These are phyloP conservation scores for Elymnias hypermnestra DNA, from an alignment of 1,140 invertebrate genomes.

Conservation along the genomic window DNA sequence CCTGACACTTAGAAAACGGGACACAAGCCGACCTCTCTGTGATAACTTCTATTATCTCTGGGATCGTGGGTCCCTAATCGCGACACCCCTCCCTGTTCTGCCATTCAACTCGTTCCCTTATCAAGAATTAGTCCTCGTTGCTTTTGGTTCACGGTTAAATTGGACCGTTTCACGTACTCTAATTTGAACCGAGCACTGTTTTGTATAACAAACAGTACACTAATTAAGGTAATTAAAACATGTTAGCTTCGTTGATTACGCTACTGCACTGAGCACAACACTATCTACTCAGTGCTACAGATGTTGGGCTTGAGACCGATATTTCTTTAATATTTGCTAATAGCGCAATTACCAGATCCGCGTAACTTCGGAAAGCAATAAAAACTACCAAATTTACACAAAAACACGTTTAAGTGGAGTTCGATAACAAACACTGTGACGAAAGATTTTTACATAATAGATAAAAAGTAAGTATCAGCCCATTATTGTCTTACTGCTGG, in stretches of 20 bases:
- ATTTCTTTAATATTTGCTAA: too few species aligned
- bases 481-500: too few species aligned
- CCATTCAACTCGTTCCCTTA: constrained; percentile 57
- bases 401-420: too few species aligned
- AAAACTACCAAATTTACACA: too few species aligned
- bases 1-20: constrained; percentile 3
- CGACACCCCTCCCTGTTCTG: constrained; percentile 40
- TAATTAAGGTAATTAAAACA: constrained; percentile 66
- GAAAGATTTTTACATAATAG: too few species aligned
- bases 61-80: constrained; percentile 34
- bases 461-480: too few species aligned
- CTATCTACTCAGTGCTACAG: too few species aligned
- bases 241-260: constrained; percentile 25
- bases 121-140: constrained; percentile 59
- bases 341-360: too few species aligned
- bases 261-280: too few species aligned
- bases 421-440: too few species aligned
- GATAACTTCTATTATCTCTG: constrained; percentile 46
- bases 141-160: constrained; percentile 56
- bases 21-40: constrained; percentile 23
- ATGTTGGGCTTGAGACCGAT: too few species aligned
- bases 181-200: constrained; percentile 55
- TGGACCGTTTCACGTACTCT: constrained; percentile 50
- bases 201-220: constrained; percentile 49
- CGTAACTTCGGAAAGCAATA: too few species aligned